Conservation (phyloP, 1,140 invertebrate genomes). For the Notospermus geniculatus region DNA sequence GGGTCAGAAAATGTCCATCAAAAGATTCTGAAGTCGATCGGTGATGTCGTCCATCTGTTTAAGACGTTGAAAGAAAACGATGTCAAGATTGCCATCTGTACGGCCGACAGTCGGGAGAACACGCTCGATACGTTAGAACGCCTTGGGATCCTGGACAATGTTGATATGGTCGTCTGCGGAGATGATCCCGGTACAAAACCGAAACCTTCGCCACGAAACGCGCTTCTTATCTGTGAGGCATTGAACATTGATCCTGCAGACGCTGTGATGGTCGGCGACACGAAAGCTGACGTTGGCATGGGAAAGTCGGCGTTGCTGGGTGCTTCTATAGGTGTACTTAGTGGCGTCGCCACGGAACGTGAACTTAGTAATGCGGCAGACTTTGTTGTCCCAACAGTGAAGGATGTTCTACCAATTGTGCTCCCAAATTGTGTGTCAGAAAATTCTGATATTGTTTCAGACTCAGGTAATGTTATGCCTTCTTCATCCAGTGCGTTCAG, state of each 20-base stretch:
- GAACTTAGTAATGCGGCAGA: constrained; percentile 40
- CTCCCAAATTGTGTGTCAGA: not conserved
- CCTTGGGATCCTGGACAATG: constrained; percentile 41
- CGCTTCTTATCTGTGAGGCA: constrained; percentile 53
- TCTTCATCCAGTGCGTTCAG: too few relatives aligned
- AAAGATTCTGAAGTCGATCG: constrained; percentile 48
- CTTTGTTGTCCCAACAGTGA: constrained; percentile 32
- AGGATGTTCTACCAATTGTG: constrained; percentile 10
- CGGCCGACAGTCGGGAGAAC: constrained; percentile 53
- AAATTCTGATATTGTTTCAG: not conserved
- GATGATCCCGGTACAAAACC: constrained; percentile 55
- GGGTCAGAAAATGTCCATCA: not conserved
- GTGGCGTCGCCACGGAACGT: constrained; percentile 34
- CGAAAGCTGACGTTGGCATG: constrained; percentile 55
- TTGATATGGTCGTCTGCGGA: constrained; percentile 58
- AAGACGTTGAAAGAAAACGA: constrained; percentile 48
- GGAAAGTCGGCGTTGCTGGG: constrained; percentile 52
- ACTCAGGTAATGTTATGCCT: too few relatives aligned
- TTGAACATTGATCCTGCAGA: constrained; percentile 48
- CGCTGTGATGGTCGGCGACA: constrained; percentile 57
- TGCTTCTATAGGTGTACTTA: constrained; percentile 56
- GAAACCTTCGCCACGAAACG: constrained; percentile 58
- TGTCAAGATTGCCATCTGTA: constrained; percentile 60
- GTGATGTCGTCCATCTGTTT: constrained; percentile 54
- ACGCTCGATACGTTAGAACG: constrained; percentile 47